Base-by-base conservation (phyloP, 2,797 vertebrate species). In the Eupleurogrammus muticus region DNA sequence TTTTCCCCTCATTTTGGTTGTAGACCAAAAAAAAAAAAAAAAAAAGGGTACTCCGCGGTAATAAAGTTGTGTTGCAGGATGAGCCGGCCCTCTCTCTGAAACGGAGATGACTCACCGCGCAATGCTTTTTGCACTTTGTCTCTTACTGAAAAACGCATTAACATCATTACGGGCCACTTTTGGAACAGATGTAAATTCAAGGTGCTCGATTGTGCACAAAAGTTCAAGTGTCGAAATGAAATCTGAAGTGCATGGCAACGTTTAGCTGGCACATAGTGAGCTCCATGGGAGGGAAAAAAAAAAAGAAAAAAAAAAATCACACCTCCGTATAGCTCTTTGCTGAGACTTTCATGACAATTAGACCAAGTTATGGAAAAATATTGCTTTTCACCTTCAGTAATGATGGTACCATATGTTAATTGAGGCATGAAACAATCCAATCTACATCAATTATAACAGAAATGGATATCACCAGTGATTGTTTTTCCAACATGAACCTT, bases 401-500 rank as follows among this genome's bases (percentile, higher is more conserved):
- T 69, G 20, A 17, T 11, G 32, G 60, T 17, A 20, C 35, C 60
- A 57, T 28, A 70, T 51, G 62, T 35, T 64, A 70, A 67, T 67
- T 65, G 38, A 13, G 14, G 20, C 34, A 69, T 36, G 12, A 53
- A 52, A 48, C 53, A n/a, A 71, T 16, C 73, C 34, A n/a, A 61
- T 77, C 61, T 50, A 42, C 48, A 60, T 28, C 13, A 49, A 24
- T 55, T 55, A 38, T 10, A 44, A 58, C 14, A 40, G 47, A 36
- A 46, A 53, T 61, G 61, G 58, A 67, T 53, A 40, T 66, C 42
- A 28, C 12, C n/a, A 61, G 47, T 80, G 23, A 35, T 9, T 46
- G 21, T 78, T 79, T 80, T 62, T 69, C 16, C 21, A 34, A 23
- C 32, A 14, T n/a, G 64, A 56, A 51, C 52, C 24, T 42, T 57